These are phyloP conservation scores for Conistra vaccinii DNA, from an alignment of 2,888 invertebrate species.

Conservation along the genomic window DNA sequence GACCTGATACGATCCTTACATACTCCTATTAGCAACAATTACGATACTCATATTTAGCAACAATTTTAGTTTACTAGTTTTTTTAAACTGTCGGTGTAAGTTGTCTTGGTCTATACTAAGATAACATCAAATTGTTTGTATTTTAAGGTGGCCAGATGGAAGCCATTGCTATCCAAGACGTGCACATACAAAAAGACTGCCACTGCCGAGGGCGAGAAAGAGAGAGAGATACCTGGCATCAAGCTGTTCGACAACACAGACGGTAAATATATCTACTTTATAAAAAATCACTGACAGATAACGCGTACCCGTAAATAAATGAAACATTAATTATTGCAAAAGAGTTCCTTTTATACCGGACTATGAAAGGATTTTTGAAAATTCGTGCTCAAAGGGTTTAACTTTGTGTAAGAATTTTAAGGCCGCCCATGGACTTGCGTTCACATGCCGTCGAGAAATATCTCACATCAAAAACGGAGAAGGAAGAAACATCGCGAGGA, in stretches of 20 bases:
- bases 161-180: conserved; percentile 94
- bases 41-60: neutral
- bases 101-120: too few relatives aligned
- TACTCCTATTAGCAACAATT: too few relatives aligned
- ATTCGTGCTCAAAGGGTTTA: too few relatives aligned
- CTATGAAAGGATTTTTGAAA: too few relatives aligned
- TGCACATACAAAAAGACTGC: conserved; percentile 92
- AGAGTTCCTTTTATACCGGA: neutral
- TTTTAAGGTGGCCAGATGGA: conserved; percentile 94
- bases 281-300: neutral
- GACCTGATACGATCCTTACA: neutral
- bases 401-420: too few relatives aligned
- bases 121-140: neutral
- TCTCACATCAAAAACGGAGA: too few relatives aligned
- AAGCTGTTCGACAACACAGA: conserved; percentile 93
- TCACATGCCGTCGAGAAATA: too few relatives aligned
- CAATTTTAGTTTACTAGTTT: neutral
- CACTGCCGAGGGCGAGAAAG: conserved; percentile 89
- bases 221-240: conserved; percentile 94
- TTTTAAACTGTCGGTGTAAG: neutral
- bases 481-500: too few relatives aligned
- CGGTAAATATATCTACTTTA: conserved; percentile 75
- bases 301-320: neutral
- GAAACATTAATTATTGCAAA: neutral
- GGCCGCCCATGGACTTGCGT: too few relatives aligned